A percentile compares a stretch with the other conserved stretches of the same genome.
phyloP scores from a whole-genome alignment of 2,797 vertebrate genomes.

The Parauchenoglanis ngamensis region DNA sequence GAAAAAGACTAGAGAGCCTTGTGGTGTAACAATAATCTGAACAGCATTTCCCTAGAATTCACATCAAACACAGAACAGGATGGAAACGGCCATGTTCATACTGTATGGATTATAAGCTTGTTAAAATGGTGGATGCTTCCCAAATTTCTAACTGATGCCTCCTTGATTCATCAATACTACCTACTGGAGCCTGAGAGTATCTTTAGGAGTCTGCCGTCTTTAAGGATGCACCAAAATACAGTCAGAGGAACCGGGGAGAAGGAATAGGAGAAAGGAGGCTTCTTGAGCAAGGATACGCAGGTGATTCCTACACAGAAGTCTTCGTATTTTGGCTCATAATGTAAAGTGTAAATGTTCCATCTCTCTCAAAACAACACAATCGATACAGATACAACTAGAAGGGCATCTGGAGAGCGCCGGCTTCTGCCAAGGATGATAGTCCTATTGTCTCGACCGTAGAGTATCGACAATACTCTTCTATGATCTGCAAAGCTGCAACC shows the following conservation, averaged over 20 bases:
- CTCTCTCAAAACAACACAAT: not conserved
- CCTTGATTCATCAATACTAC: not conserved
- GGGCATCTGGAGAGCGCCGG: too few relatives aligned
- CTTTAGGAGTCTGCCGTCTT: not conserved
- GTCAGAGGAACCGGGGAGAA: not conserved
- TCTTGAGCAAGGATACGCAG: not conserved
- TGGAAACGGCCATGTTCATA: not conserved
- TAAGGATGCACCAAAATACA: not conserved
- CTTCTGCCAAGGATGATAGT: too few relatives aligned
- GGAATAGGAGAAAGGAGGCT: not conserved
- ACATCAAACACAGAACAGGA: not conserved
- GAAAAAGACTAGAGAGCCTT: not conserved
- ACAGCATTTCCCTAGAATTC: not conserved
- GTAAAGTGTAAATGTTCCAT: not conserved
- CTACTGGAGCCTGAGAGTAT: not conserved
- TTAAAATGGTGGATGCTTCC: not conserved
- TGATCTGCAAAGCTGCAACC: too few relatives aligned
- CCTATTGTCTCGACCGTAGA: too few relatives aligned
- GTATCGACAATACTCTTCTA: too few relatives aligned
- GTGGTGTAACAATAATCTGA: not conserved
- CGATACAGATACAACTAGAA: not conserved
- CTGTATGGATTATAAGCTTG: not conserved
- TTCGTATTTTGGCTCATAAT: not conserved
- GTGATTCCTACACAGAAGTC: not conserved
- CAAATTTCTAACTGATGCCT: not conserved